Percentiles rank a stretch among this genome's conserved stretches.
Evolutionary conservation across 2,888 invertebrate species (phyloP).

Genomic region (Monochamus alternatus): DNA sequence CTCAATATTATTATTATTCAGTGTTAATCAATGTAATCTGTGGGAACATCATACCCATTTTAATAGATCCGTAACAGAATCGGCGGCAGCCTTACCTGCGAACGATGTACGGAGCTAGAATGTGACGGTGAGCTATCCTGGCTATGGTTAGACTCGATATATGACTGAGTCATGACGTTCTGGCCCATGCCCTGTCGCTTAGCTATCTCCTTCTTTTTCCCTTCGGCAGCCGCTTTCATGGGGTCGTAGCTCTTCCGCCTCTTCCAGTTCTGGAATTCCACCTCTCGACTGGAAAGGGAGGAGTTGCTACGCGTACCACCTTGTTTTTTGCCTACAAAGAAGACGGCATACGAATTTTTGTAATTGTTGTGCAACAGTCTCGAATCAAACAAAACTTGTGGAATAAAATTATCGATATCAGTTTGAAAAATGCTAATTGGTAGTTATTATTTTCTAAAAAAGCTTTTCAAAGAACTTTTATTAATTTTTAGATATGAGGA

Average conservation of each 20-base stretch:
- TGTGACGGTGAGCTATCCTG: slow-evolving; percentile 70
- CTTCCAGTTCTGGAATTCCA: slow-evolving; percentile 96
- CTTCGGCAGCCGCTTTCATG: slow-evolving; percentile 93
- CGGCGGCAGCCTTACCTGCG: slow-evolving; percentile 65
- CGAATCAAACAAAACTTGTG: no score
- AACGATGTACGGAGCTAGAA: slow-evolving; percentile 70
- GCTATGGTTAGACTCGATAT: slow-evolving; percentile 61
- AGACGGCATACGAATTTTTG: neutral
- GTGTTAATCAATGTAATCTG: no score
- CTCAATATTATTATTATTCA: no score
- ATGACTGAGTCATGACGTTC: slow-evolving; percentile 67
- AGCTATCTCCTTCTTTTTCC: slow-evolving; percentile 77
- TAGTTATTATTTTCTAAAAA: no score
- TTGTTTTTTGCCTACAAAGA: slow-evolving; percentile 71
- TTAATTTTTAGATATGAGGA: no score
- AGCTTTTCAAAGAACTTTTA: neutral
- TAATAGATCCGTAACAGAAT: neutral
- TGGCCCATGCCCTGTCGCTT: slow-evolving; percentile 62
- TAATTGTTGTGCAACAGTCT: no score
- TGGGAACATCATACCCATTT: no score
- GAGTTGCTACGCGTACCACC: slow-evolving; percentile 78
- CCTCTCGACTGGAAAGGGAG: slow-evolving; percentile 83
- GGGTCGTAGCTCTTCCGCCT: slow-evolving; percentile 96
- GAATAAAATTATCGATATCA: no score
- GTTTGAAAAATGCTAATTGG: no score